Percentiles rank a stretch among this genome's conserved stretches.
Conservation (phyloP, 1,140 invertebrate genomes). For the Aphaenogaster ashmeadi region DNA sequence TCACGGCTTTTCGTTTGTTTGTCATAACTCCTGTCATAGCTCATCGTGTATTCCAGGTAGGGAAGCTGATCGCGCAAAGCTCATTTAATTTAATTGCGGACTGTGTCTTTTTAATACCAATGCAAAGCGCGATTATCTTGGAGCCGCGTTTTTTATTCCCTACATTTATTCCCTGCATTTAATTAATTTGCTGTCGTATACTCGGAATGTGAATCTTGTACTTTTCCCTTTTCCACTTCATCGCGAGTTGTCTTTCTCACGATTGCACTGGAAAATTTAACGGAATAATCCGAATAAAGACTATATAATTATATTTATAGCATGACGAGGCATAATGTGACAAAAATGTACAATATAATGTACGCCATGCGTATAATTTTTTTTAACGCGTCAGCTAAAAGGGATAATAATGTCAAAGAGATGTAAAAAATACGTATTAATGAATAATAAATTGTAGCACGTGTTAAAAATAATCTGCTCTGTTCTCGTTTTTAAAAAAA, state of each 20-base stretch:
- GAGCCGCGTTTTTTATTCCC: neutral
- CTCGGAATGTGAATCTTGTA: conserved; percentile 12
- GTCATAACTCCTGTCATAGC: conserved; percentile 16
- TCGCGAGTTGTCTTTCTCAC: neutral
- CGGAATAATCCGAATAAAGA: neutral
- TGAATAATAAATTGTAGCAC: neutral
- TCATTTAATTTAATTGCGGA: conserved; percentile 4
- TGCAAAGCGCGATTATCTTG: conserved; percentile 6
- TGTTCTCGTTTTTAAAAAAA: neutral
- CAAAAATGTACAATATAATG: neutral
- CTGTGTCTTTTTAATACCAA: neutral
- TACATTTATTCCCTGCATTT: neutral
- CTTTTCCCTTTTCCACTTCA: neutral
- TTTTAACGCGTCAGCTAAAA: neutral
- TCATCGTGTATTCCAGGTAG: neutral
- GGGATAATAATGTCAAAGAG: neutral
- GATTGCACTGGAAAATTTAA: neutral
- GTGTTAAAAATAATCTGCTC: conserved; percentile 18
- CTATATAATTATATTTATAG: neutral
- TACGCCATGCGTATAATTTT: neutral
- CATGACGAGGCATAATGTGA: neutral
- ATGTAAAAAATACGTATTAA: neutral
- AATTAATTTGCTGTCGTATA: conserved; percentile 7
- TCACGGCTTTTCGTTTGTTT: conserved; percentile 5
- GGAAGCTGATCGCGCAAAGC: conserved; percentile 8